Percentiles rank a stretch among this genome's conserved stretches.
These are phyloP conservation scores for Amphiura filiformis DNA, from an alignment of 35 echinoderm and acorn worm species.

Conservation along the genomic window DNA sequence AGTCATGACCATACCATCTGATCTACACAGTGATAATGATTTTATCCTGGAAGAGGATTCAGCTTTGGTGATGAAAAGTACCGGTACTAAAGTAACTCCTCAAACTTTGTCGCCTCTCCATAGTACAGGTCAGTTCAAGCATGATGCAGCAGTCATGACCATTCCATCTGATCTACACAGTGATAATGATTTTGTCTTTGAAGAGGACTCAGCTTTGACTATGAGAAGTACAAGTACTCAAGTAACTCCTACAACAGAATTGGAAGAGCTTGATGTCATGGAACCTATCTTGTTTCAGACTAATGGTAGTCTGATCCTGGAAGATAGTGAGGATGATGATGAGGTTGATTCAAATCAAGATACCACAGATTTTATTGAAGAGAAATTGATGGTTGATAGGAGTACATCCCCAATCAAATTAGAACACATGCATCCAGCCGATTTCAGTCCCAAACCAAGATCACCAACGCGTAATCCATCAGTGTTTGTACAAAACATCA, in stretches of 20 bases:
- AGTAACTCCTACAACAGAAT: neutral
- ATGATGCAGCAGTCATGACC: slow-evolving; percentile 31
- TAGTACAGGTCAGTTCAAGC: neutral
- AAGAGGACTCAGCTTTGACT: neutral
- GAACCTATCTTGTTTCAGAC: neutral
- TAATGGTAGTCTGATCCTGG: neutral
- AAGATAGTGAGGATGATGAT: neutral
- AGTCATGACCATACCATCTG: slow-evolving; percentile 23
- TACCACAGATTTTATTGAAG: neutral
- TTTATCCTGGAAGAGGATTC: no score
- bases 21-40: no score
- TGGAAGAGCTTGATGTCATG: neutral
- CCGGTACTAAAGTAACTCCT: neutral
- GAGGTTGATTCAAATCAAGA: neutral
- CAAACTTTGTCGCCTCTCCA: no score
- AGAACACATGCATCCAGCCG: neutral
- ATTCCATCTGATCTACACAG: neutral
- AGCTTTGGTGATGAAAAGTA: neutral
- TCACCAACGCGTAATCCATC: neutral
- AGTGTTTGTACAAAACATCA: neutral
- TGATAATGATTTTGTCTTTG: neutral
- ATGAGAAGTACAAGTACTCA: neutral
- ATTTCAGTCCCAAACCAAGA: neutral
- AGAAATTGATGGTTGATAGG: neutral
- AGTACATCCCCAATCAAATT: neutral